Evolutionary conservation across 2,113 vertebrate species (phyloP), one percentile per base, ranked within the genome.

Genomic region (Indri indri): DNA sequence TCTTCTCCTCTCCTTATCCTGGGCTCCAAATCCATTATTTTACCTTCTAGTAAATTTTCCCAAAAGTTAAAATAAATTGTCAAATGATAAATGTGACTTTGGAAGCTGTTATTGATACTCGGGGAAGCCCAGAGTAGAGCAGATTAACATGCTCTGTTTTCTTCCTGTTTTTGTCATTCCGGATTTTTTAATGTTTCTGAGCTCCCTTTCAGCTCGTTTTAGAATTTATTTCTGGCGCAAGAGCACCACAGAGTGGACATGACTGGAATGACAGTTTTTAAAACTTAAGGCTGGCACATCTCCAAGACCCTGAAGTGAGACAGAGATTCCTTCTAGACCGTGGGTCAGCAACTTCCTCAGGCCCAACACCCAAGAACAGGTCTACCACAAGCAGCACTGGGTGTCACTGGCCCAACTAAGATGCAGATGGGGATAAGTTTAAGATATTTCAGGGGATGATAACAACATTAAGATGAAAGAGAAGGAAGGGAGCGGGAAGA

Each of bases 161-260:
- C 23, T 37, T 16, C 9, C 11, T 4, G 0, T 8, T 7, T 68
- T 0, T 88, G 20, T 57, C 32, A 22, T 27, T 71, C 50, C 25
- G 34, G 66, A 18, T 34, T 59, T 50, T 32, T 77, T 22, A 2
- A 4, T 4, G 66, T 22, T 73, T 68, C 13, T 0, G 3, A 65
- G 25, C 7, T 20, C 20, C n/a, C 45, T 32, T 63, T 11, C 12
- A 22, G 50, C 32, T 13, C 14, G 23, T 16, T 37, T 52, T 30
- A 71, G 82, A 91, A 94, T 61, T 66, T n/a, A 82, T 59, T 79
- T 66, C 77, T 66, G 82, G 3, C 13, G 18, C 9, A 12, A 3
- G 79, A 80, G 79, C 77, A 59, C 97, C 97, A 74, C 70, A 25
- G 0, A 71, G 95, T 88, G 95, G 97, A 30, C 2, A 20, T 1